These are phyloP conservation scores for Thyatira batis DNA, from an alignment of 2,888 invertebrate species.

Conservation along the genomic window DNA sequence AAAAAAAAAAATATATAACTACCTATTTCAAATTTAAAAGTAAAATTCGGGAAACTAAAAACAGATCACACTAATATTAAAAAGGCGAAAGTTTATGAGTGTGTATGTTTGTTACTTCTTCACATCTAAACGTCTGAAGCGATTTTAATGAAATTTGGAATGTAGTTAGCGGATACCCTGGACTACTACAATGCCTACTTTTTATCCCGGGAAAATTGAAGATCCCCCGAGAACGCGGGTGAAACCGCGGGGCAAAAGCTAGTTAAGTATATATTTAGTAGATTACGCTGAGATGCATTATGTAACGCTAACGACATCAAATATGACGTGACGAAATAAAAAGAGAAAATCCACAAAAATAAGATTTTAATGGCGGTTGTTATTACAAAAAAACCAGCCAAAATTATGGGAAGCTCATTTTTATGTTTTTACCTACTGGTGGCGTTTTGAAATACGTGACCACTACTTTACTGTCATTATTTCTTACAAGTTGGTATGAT, in stretches of 20 bases:
- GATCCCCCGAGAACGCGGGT: no score
- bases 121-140: no score
- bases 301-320: neutral
- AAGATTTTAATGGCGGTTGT: neutral
- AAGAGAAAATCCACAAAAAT: neutral
- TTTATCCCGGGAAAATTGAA: no score
- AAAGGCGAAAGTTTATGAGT: no score
- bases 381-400: neutral
- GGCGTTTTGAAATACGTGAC: neutral
- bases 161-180: no score
- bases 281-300: neutral
- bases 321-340: neutral
- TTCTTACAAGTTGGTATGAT: neutral
- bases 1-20: no score
- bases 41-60: no score
- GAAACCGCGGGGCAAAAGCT: neutral
- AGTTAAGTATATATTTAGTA: neutral
- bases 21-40: no score
- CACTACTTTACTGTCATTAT: neutral
- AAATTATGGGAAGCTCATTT: neutral
- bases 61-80: no score
- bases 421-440: neutral
- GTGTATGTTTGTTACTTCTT: no score
- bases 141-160: no score
- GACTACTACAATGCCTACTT: no score